Evolutionary conservation across 2,797 vertebrate genomes (phyloP), one percentile per base, ranked within the genome.

Genomic region (Pipistrellus nathusii): DNA sequence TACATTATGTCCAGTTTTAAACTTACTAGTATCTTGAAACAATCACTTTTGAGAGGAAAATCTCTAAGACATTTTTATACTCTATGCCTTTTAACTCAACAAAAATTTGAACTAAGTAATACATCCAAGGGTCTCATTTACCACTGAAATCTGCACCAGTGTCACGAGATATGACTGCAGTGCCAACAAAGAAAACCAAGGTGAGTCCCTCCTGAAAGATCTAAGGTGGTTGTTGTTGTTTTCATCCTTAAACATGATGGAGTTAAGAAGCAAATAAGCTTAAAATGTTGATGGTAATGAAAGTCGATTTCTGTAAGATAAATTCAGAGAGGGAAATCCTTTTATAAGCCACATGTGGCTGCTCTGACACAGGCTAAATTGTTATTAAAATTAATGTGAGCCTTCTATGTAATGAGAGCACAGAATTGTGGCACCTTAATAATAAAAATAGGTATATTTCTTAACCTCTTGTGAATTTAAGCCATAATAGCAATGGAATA

Each of bases 391-490:
- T 90, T 88, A 82, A 91, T 51, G 35, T 85, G 85, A 90, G 15
- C 46, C n/a, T 88, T 78, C 93, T 76, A 77, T 72, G 51, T 83
- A 82, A 92, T 73, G 51, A 92, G 38, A 92, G 64, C 18, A 93
- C 25, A 75, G 84, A 85, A 62, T 14, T 78, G 48, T 82, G 38
- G 57, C 38, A 91, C 12, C 44, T 85, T 93, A 59, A 89, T 82
- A 92, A 93, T 75, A 93, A 94, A 94, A 94, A 88, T 30, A 92
- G 32, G 18, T 88, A 53, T 64, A 68, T 88, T 75, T 91, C 62
- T 92, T 94, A 93, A 92, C 44, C 53, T 88, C 88, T 94, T 51
- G 86, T 77, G 64, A 85, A 96, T 96, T 93, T 97, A 96, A 98
- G 83, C 30, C 87, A 55, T 82, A 96, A 62, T 64, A 95, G 44